Percentiles rank a stretch among this genome's conserved stretches.
These are phyloP conservation scores for Todiramphus saurophagus DNA, from an alignment of 2,113 vertebrate genomes.

Conservation along the genomic window DNA sequence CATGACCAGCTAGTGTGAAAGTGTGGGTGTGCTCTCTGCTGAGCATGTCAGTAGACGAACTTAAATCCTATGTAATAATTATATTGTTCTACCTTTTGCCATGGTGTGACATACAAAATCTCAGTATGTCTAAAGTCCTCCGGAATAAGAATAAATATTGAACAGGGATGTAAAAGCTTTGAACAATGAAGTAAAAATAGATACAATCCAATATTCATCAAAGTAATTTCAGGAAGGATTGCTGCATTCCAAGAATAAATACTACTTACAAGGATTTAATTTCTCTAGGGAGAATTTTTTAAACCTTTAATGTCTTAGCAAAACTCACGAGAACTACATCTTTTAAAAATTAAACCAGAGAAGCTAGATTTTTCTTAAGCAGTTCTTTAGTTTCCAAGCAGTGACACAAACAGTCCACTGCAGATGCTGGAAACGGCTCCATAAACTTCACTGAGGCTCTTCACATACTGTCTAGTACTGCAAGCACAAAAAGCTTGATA, in stretches of 20 bases:
- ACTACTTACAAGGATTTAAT: neutral
- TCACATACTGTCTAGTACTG: neutral
- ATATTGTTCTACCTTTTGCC: neutral
- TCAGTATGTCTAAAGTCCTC: neutral
- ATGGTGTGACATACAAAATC: neutral
- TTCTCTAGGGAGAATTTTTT: neutral
- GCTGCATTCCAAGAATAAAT: neutral
- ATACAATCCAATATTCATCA: slow-evolving; percentile 21
- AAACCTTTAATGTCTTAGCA: neutral
- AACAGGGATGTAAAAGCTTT: neutral
- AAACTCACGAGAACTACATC: neutral
- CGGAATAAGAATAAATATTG: slow-evolving; percentile 7
- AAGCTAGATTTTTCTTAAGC: neutral
- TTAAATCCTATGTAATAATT: neutral
- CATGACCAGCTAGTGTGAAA: neutral
- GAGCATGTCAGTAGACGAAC: neutral
- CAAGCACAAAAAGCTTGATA: neutral
- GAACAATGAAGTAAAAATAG: neutral
- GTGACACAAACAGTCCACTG: neutral
- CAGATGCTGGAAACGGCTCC: neutral
- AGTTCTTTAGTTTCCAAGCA: neutral
- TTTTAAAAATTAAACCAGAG: neutral
- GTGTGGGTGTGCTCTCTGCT: neutral
- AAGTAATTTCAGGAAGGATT: slow-evolving; percentile 27
- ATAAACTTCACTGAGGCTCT: neutral